These are phyloP conservation scores for Cyrtorhinus lividipennis DNA, from an alignment of 1,140 invertebrate genomes.

Conservation along the genomic window DNA sequence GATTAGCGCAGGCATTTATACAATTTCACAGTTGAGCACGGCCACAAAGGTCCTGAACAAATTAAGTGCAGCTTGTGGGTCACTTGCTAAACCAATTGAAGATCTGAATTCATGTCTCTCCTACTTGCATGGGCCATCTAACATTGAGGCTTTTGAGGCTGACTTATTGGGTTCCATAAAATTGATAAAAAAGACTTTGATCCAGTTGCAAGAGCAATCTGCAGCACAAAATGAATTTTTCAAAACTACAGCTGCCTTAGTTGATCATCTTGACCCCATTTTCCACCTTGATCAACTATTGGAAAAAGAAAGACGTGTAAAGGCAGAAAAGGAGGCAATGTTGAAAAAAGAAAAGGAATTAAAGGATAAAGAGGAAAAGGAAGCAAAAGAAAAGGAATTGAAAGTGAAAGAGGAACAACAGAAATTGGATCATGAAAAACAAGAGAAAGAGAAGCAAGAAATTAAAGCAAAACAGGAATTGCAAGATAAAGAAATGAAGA, in stretches of 20 bases:
- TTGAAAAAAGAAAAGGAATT: not conserved
- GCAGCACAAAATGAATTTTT: not conserved
- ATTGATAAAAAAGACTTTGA: not conserved
- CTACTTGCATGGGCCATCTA: not conserved
- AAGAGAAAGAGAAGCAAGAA: constrained; percentile 2
- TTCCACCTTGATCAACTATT: not conserved
- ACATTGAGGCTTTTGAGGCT: not conserved
- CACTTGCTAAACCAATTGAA: not conserved
- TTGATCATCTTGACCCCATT: not conserved
- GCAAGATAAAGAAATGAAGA: constrained; percentile 13
- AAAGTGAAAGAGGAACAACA: constrained; percentile 1
- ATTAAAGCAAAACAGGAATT: not conserved
- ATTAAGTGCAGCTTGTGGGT: not conserved
- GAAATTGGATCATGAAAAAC: not conserved
- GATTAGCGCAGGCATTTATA: not conserved
- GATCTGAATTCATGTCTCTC: not conserved
- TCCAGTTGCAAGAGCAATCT: not conserved
- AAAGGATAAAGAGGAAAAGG: not conserved
- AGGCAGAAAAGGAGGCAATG: not conserved
- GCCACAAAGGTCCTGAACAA: not conserved
- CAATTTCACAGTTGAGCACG: not conserved
- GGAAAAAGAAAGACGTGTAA: not conserved
- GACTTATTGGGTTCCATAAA: not conserved
- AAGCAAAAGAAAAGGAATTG: not conserved
- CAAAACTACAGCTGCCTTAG: not conserved